Conservation (phyloP, 2,888 invertebrate genomes). For the Morpho deidamia region DNA sequence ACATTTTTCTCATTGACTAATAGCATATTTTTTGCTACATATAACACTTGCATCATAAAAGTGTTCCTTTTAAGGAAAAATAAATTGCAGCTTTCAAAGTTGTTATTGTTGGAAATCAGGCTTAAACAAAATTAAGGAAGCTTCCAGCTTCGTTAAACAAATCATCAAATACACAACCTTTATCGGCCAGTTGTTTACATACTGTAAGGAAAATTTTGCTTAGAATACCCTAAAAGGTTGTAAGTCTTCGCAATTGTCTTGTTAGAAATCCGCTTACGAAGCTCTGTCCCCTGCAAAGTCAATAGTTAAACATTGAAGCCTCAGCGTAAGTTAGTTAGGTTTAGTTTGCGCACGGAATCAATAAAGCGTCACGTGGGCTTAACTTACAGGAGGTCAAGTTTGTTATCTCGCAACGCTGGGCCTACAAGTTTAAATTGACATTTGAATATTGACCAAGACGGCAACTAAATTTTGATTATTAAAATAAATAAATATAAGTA, state of each 20-base stretch:
- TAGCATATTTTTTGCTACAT: not conserved
- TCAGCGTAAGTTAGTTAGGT: slow-evolving; percentile 23
- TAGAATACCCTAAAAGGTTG: slow-evolving; percentile 9
- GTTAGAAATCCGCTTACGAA: slow-evolving; percentile 20
- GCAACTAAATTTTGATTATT: no score
- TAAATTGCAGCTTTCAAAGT: no score
- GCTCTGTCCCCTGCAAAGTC: slow-evolving; percentile 20
- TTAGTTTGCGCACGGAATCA: slow-evolving; percentile 23
- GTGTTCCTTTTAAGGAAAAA: not conserved
- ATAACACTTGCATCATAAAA: not conserved
- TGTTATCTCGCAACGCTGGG: slow-evolving; percentile 2
- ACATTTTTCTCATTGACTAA: not conserved
- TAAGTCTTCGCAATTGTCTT: slow-evolving; percentile 22
- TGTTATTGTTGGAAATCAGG: no score
- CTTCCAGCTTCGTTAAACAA: slow-evolving; percentile 12
- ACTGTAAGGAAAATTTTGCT: slow-evolving; percentile 20
- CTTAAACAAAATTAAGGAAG: slow-evolving; percentile 8
- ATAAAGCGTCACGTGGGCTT: slow-evolving; percentile 22
- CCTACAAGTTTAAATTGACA: slow-evolving; percentile 23
- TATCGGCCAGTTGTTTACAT: slow-evolving; percentile 21
- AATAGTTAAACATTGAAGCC: slow-evolving; percentile 24
- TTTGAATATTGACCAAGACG: slow-evolving; percentile 7
- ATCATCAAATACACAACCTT: slow-evolving; percentile 16
- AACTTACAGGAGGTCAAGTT: slow-evolving; percentile 6
- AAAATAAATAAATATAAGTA: no score